A percentile compares a stretch with the other conserved stretches of the same genome.
These are phyloP conservation scores for Pampusana beccarii DNA, from an alignment of 2,113 vertebrate genomes.

Conservation along the genomic window DNA sequence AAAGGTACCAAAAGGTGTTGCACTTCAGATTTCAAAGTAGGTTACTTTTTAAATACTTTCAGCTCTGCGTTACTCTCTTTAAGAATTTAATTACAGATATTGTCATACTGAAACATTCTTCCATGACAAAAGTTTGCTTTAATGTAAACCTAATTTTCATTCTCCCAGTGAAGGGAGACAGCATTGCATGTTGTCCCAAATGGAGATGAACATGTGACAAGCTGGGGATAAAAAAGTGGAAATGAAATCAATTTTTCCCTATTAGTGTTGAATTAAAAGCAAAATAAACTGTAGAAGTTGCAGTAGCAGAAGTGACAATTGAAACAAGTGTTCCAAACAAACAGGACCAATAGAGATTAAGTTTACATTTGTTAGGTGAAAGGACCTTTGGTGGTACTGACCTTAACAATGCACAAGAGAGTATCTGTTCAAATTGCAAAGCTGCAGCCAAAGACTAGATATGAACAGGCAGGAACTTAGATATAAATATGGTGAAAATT, in stretches of 20 bases:
- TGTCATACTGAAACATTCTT: not conserved
- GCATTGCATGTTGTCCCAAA: not conserved
- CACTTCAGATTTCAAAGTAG: not conserved
- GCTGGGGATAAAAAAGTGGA: constrained; percentile 23
- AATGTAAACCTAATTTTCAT: constrained; percentile 27
- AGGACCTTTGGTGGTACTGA: not conserved
- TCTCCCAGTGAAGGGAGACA: not conserved
- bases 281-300: constrained; percentile 27
- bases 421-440: not conserved
- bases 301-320: constrained; percentile 5
- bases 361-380: not conserved
- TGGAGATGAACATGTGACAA: constrained; percentile 4
- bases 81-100: constrained; percentile 33
- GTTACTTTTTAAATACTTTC: constrained; percentile 14
- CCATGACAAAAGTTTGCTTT: not conserved
- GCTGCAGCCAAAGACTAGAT: not conserved
- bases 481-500: not conserved
- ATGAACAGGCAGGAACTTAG: not conserved
- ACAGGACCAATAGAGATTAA: not conserved
- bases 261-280: constrained; percentile 50
- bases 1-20: not conserved
- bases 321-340: constrained; percentile 5
- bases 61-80: not conserved
- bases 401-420: not conserved
- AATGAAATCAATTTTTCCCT: constrained; percentile 56